Evolutionary conservation across 2,113 vertebrate genomes (phyloP), one percentile per base, ranked within the genome.

Genomic region (Onychostruthus taczanowskii): DNA sequence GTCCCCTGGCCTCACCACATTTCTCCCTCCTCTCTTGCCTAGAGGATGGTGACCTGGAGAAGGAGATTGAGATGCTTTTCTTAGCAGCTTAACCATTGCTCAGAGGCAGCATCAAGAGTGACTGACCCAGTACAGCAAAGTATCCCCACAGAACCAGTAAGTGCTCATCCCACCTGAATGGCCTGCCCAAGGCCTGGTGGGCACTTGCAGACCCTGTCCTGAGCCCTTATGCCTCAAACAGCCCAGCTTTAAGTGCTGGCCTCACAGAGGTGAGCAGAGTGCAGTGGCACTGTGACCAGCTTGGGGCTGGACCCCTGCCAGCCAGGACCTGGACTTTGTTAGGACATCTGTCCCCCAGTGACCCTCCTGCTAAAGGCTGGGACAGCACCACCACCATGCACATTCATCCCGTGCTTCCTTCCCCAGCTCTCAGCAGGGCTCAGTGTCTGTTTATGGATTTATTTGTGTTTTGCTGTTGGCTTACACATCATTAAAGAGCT

Each of bases 1-100:
- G 0, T 13, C 19, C 23, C 13, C 67, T 68, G 33, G 44, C 41
- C 82, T 67, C 23, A 5, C 31, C 0, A 1, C 20, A 2, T 72
- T 72, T 69, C 52, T 74, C 28, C 20, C 87, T 46, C 78, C 24
- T n/a, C 49, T 70, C 74, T 69, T 66, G 53, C 49, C 1, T 1
- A n/a, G 26, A 27, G 26, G n/a, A 26, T 11, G 30, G 68, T 28
- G 30, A 30, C 64, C 30, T n/a, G 27, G 49, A 64, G 35, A 44
- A 90, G 41, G 44, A 10, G 8, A 27, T 21, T 10, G 59, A 58
- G 56, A 26, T 16, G 16, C n/a, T 89, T 67, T 56, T 23, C 31
- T 64, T 52, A 47, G 28, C n/a, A 53, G 23, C 19, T 82, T 39
- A 39, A 33, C 22, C 28, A 19, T 26, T 52, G 8, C 18, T n/a